Evolutionary conservation across 2,888 invertebrate species (phyloP).

Genomic region (Crocallis elinguaria): DNA sequence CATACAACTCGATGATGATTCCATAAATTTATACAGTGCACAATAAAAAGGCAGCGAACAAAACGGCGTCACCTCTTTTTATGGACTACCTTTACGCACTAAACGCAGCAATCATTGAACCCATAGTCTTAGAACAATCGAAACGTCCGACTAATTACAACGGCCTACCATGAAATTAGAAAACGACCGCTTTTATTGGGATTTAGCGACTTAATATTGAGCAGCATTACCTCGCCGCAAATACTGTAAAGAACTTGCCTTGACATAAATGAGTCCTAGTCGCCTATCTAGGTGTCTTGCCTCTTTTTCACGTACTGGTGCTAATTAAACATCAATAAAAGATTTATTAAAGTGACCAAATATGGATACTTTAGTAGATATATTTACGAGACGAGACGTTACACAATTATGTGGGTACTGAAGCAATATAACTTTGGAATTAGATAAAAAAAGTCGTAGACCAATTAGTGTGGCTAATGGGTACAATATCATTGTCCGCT

Average conservation of each 20-base stretch:
- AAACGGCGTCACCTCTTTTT: slow-evolving; percentile 78
- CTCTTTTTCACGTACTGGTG: slow-evolving; percentile 57
- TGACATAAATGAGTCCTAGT: slow-evolving; percentile 64
- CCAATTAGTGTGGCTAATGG: slow-evolving; percentile 39
- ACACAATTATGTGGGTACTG: slow-evolving; percentile 44
- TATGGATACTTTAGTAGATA: slow-evolving; percentile 46
- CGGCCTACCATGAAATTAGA: slow-evolving; percentile 69
- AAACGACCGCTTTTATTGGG: slow-evolving; percentile 59
- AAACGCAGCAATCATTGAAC: slow-evolving; percentile 63
- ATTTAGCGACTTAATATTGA: slow-evolving; percentile 55
- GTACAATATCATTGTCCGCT: slow-evolving; percentile 27
- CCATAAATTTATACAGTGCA: slow-evolving; percentile 83
- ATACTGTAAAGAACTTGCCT: slow-evolving; percentile 58
- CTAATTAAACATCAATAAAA: slow-evolving; percentile 72
- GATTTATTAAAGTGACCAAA: slow-evolving; percentile 58
- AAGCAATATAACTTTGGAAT: slow-evolving; percentile 34
- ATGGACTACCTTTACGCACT: slow-evolving; percentile 63
- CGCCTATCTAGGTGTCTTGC: slow-evolving; percentile 35
- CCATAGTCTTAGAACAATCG: slow-evolving; percentile 58
- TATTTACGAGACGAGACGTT: slow-evolving; percentile 45
- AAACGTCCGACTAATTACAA: slow-evolving; percentile 40
- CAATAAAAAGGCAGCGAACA: slow-evolving; percentile 80
- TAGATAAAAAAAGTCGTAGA: slow-evolving; percentile 36
- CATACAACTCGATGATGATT: slow-evolving; percentile 83
- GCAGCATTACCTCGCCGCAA: slow-evolving; percentile 42